A percentile compares a stretch with the other conserved stretches of the same genome.
These are phyloP conservation scores for Ostrea denselamellosa DNA, from an alignment of 1,140 invertebrate genomes.

Conservation along the genomic window DNA sequence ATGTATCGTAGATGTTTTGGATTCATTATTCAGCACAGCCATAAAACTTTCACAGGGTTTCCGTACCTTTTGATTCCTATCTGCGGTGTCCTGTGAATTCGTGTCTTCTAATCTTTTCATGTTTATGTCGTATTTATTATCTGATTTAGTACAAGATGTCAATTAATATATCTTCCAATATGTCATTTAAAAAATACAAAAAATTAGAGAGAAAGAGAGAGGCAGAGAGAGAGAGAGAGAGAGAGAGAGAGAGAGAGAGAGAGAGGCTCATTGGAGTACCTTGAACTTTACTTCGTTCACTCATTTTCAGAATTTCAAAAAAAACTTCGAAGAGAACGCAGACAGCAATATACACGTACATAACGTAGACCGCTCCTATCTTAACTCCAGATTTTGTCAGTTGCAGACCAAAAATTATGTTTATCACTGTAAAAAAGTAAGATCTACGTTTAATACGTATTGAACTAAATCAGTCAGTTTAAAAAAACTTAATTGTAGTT, in stretches of 20 bases:
- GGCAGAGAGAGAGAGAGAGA: neutral
- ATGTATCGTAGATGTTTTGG: too few relatives aligned
- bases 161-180: too few relatives aligned
- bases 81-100: too few relatives aligned
- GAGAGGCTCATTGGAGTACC: neutral
- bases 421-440: neutral
- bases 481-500: neutral
- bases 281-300: neutral
- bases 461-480: too few relatives aligned
- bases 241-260: too few relatives aligned
- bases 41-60: too few relatives aligned
- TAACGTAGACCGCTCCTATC: neutral
- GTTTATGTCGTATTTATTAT: too few relatives aligned
- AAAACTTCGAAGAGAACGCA: neutral
- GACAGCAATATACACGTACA: slow-evolving; percentile 6
- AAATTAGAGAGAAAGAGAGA: neutral
- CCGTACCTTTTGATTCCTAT: too few relatives aligned
- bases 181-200: too few relatives aligned
- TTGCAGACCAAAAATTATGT: slow-evolving; percentile 3
- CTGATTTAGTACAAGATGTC: too few relatives aligned
- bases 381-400: slow-evolving; percentile 13
- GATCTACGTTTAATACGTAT: neutral
- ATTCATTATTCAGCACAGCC: too few relatives aligned
- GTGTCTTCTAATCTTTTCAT: too few relatives aligned
- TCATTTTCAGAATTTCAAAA: neutral